Conservation (phyloP, 2,888 invertebrate species). For the Dermolepida albohirtum region DNA sequence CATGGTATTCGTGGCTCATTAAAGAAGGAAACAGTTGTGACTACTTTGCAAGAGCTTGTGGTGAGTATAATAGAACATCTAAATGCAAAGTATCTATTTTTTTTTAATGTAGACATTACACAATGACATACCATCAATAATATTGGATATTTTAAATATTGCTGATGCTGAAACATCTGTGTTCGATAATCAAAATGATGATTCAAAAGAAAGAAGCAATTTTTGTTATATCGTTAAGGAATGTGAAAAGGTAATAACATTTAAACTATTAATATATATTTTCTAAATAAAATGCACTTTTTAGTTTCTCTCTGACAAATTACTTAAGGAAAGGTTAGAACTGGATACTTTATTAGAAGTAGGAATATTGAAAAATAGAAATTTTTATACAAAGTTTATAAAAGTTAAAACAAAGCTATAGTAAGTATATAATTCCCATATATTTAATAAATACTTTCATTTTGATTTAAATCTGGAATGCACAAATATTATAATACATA, state of each 20-base stretch:
- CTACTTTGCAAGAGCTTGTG: slow-evolving; percentile 79
- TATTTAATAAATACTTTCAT: slow-evolving; percentile 20
- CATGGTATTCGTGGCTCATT: slow-evolving; percentile 81
- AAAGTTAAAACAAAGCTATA: slow-evolving; percentile 98
- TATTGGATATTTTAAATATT: slow-evolving; percentile 86
- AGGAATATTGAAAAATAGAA: slow-evolving; percentile 88
- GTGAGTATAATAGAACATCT: slow-evolving; percentile 67
- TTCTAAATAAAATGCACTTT: slow-evolving; percentile 46
- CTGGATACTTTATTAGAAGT: slow-evolving; percentile 94
- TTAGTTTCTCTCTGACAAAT: slow-evolving; percentile 80
- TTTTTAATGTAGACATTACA: slow-evolving; percentile 74
- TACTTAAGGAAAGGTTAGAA: slow-evolving; percentile 92
- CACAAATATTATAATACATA: slow-evolving; percentile 16
- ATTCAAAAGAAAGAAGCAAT: slow-evolving; percentile 76
- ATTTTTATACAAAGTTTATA: slow-evolving; percentile 94
- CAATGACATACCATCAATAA: slow-evolving; percentile 83
- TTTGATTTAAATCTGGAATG: slow-evolving; percentile 20
- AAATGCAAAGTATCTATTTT: not conserved
- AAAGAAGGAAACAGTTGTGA: slow-evolving; percentile 82
- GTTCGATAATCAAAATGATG: slow-evolving; percentile 70
- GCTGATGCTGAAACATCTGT: slow-evolving; percentile 85
- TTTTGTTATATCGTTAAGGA: slow-evolving; percentile 84
- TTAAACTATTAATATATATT: not conserved
- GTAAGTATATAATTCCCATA: slow-evolving; percentile 73
- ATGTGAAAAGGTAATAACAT: slow-evolving; percentile 75